Conservation (phyloP, 2,888 invertebrate species). For the Ctenicera cuprea region DNA sequence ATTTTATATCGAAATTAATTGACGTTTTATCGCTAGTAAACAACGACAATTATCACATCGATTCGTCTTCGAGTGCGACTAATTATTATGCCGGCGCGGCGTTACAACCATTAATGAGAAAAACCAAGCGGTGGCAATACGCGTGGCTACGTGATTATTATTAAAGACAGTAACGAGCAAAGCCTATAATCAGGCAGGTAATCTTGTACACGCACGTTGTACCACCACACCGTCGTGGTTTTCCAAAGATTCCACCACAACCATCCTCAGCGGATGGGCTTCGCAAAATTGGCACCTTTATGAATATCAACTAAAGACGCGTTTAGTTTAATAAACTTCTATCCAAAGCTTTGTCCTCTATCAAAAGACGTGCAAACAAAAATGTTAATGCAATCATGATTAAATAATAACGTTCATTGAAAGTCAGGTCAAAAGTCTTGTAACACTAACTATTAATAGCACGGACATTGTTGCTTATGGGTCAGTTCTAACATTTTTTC, state of each 20-base stretch:
- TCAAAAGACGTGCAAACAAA: background rate
- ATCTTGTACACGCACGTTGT: slow-evolving; percentile 36
- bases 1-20: slow-evolving; percentile 40
- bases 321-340: slow-evolving; percentile 3
- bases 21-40: slow-evolving; percentile 37
- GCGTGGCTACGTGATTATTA: slow-evolving; percentile 31
- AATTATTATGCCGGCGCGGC: slow-evolving; percentile 36
- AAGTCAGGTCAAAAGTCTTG: slow-evolving; percentile 34
- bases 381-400: slow-evolving; percentile 33
- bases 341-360: background rate
- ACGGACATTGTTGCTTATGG: background rate
- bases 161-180: slow-evolving; percentile 31
- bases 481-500: slow-evolving; percentile 16
- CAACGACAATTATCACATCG: slow-evolving; percentile 40
- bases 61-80: slow-evolving; percentile 34
- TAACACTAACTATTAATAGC: slow-evolving; percentile 36
- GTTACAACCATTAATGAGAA: slow-evolving; percentile 37
- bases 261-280: background rate
- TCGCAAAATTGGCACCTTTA: slow-evolving; percentile 15
- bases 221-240: slow-evolving; percentile 16
- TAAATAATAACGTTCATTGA: slow-evolving; percentile 31
- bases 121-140: slow-evolving; percentile 33
- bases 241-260: slow-evolving; percentile 21
- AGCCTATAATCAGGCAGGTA: slow-evolving; percentile 32
- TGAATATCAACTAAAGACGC: background rate